Evolutionary conservation across 2,888 invertebrate species (phyloP).

Genomic region (Micoletzkya japonica): DNA sequence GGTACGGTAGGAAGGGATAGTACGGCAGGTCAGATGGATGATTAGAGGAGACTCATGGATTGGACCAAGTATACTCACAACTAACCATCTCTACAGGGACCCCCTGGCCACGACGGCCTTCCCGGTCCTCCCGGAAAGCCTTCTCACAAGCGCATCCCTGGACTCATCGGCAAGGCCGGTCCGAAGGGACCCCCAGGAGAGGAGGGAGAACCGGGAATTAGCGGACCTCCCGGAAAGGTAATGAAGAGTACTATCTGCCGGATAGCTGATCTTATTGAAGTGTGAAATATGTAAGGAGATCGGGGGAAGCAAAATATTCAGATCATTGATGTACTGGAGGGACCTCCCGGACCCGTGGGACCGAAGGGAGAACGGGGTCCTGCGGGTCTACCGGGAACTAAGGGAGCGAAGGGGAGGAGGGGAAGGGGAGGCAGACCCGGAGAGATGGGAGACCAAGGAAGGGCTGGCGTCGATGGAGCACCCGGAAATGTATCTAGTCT

Average conservation of each 20-base stretch:
- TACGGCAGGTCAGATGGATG: background rate
- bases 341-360: constrained; percentile 2
- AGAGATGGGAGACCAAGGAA: constrained; percentile 27
- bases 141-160: background rate
- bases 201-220: background rate
- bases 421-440: constrained; percentile 3
- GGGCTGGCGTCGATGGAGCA: constrained; percentile 15
- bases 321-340: background rate
- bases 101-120: constrained; percentile 16
- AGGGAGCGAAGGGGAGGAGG: constrained; percentile 15
- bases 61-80: background rate
- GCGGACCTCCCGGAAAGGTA: constrained; percentile 18
- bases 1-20: background rate
- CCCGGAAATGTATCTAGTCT: background rate
- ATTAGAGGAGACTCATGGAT: background rate
- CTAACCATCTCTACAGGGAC: background rate
- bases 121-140: constrained; percentile 7
- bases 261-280: too few species aligned
- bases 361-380: constrained; percentile 5
- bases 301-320: background rate
- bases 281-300: too few species aligned
- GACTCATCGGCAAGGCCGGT: background rate
- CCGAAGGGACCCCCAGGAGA: constrained; percentile 16
- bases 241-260: too few species aligned
- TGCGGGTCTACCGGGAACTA: constrained; percentile 1